Base-by-base conservation (phyloP, 2,113 vertebrate species). In the Miniopterus natalensis region DNA sequence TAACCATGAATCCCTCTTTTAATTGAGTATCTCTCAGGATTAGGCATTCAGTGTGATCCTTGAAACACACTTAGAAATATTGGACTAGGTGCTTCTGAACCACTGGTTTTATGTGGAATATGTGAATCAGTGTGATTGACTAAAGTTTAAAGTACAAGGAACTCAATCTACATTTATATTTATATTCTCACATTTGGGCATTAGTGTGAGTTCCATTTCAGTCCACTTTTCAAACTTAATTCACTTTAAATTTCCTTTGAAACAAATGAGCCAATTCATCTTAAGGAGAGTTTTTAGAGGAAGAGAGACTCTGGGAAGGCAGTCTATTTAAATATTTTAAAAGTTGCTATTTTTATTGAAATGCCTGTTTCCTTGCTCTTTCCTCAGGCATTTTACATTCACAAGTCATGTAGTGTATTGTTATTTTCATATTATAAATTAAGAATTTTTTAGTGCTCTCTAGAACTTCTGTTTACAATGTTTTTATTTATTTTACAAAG, bases 241-340 rank as follows among this genome's bases (percentile, higher is more conserved):
- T 96, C 73, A n/a, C 27, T 96, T 59, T 92, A 92, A 68, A 77
- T 85, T 89, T 95, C 40, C 61, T 89, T 89, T 83, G 73, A 89
- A 96, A 93, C 40, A 89, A 88, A 88, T 93, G 70, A 59, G 20
- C 70, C 70, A 95, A 84, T 93, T 96, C 45, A 96, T 92, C 57
- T 92, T 92, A 88, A 93, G 95, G 45, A 85, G 81, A 91, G n/a
- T 83, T 92, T 86, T 94, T 59, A n/a, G 71, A 90, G 73, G 59
- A 94, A 91, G 27, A 95, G 49, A 92, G 42, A 77, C 20, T 84
- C 92, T 75, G 47, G 45, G 29, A 86, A 92, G 42, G 51, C 40
- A 93, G n/a, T 68, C 42, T 93, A 73, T 91, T 90, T 91, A 93
- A 88, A 96, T 97, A 90, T 95, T 89, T 45, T 80, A 91, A 94